These are phyloP conservation scores for Lamprotornis superbus DNA, from an alignment of 2,113 vertebrate genomes.

Conservation along the genomic window DNA sequence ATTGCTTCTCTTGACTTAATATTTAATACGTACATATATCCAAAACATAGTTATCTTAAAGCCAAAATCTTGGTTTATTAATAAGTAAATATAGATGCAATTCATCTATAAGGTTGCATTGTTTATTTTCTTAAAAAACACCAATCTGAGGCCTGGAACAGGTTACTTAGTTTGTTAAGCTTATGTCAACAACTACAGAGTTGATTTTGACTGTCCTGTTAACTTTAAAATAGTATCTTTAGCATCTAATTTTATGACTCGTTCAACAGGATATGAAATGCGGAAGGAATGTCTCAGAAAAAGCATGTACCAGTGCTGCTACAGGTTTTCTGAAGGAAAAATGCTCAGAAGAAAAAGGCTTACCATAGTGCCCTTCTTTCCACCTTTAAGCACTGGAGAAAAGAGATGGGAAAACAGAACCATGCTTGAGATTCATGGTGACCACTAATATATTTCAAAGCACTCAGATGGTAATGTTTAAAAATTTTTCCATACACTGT, in stretches of 20 bases:
- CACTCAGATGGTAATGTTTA: background rate
- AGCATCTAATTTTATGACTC: background rate
- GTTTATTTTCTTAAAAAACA: background rate
- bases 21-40: background rate
- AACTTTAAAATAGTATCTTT: background rate
- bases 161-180: background rate
- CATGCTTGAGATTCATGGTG: background rate
- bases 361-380: background rate
- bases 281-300: background rate
- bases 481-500: background rate
- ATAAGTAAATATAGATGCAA: background rate
- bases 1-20: slow-evolving; percentile 19
- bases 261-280: background rate
- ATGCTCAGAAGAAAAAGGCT: background rate
- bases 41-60: background rate
- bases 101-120: background rate
- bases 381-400: background rate
- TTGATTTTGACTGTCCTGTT: background rate
- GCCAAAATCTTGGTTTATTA: background rate
- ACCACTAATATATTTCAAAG: background rate
- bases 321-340: background rate
- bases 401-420: background rate
- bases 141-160: background rate
- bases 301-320: background rate
- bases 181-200: background rate